phyloP scores from a whole-genome alignment of 92 coral and sea anemone genomes.

The Anthopleura xanthogrammica region DNA sequence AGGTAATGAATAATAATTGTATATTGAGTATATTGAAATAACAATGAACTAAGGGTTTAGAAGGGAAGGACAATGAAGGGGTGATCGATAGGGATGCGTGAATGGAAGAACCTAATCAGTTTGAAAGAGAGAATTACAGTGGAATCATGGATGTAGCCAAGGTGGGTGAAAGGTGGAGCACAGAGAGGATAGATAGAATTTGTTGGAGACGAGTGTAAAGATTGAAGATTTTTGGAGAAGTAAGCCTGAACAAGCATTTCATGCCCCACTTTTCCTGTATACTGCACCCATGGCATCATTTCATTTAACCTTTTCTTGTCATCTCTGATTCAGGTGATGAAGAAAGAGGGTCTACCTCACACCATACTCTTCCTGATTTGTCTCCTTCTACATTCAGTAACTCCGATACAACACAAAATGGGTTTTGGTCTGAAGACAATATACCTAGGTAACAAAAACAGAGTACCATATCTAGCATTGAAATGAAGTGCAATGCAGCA shows the following conservation, averaged over 20 bases:
- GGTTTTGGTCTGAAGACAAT: constrained; percentile 65
- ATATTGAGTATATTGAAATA: too few relatives aligned
- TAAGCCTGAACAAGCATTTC: too few relatives aligned
- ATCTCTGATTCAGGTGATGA: too few relatives aligned
- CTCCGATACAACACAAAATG: constrained; percentile 20
- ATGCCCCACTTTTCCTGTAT: too few relatives aligned
- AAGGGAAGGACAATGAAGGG: not conserved
- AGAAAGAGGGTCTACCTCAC: constrained; percentile 7
- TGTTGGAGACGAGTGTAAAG: not conserved
- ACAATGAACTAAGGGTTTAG: too few relatives aligned
- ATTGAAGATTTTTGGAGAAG: too few relatives aligned
- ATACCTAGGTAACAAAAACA: constrained; percentile 46
- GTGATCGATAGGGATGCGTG: not conserved
- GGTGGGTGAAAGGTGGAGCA: not conserved
- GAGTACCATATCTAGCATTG: too few relatives aligned
- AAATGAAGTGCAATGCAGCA: too few relatives aligned
- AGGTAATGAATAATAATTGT: constrained; percentile 30
- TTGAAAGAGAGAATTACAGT: too few relatives aligned
- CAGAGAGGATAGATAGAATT: too few relatives aligned
- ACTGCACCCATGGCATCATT: not conserved
- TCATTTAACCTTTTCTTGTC: not conserved
- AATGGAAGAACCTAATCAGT: too few relatives aligned
- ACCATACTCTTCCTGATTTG: constrained; percentile 23
- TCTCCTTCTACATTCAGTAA: constrained; percentile 15
- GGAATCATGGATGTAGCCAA: not conserved